phyloP scores from a whole-genome alignment of 53 echinoderm and acorn worm species.

The Actinopyga echinites region DNA sequence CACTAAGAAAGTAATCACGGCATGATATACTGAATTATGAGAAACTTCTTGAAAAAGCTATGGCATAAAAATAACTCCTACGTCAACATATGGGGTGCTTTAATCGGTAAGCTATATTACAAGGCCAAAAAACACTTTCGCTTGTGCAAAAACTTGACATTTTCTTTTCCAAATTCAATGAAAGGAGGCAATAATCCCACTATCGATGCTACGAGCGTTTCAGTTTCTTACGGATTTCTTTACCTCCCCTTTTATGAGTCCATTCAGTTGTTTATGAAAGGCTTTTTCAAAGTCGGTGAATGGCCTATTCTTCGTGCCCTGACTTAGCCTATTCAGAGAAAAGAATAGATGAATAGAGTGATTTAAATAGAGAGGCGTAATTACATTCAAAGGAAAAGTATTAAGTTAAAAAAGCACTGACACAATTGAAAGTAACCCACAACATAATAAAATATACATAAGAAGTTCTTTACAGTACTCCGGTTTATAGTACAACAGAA shows the following conservation, averaged over 20 bases:
- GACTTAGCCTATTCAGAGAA: constrained; percentile 2
- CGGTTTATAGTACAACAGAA: background rate
- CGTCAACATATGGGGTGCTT: no score
- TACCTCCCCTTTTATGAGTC: background rate
- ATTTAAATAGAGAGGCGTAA: constrained; percentile 23
- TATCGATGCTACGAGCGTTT: background rate
- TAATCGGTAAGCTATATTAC: no score
- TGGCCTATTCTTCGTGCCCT: background rate
- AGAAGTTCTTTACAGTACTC: background rate
- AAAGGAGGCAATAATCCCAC: no score
- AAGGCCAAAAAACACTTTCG: no score
- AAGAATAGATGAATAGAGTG: constrained; percentile 15
- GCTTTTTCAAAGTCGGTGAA: background rate
- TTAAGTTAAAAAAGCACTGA: constrained; percentile 12
- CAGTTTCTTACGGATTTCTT: constrained; percentile 11
- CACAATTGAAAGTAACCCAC: constrained; percentile 35
- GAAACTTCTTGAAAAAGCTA: no score
- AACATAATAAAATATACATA: constrained; percentile 40
- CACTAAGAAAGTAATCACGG: no score
- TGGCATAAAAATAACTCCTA: no score
- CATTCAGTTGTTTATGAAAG: constrained; percentile 4
- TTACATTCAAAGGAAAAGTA: constrained; percentile 22
- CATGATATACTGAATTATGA: no score
- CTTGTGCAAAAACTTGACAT: no score
- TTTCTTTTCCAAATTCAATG: no score